These are phyloP conservation scores for Lumbricus terrestris DNA, from an alignment of 2,888 invertebrate genomes.

Conservation along the genomic window DNA sequence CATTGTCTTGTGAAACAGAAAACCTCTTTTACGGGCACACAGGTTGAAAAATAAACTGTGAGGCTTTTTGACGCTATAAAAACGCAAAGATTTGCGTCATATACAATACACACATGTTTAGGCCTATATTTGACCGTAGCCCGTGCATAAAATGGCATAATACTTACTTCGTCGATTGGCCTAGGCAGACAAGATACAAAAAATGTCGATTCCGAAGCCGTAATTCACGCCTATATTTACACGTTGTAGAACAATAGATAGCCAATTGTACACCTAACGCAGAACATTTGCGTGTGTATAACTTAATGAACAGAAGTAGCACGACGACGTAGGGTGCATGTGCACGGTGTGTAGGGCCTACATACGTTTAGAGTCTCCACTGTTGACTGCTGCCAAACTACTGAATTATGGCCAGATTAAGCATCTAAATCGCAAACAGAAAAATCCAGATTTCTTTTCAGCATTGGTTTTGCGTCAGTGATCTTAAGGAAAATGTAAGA, in stretches of 20 bases:
- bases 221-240: not conserved
- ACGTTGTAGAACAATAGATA: not conserved
- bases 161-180: not conserved
- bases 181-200: not conserved
- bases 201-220: not conserved
- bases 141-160: not conserved
- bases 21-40: no score
- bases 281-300: not conserved
- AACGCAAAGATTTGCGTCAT: not conserved
- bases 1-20: no score
- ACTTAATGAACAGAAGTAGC: not conserved
- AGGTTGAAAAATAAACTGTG: not conserved
- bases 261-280: not conserved
- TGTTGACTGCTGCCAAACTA: not conserved
- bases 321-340: not conserved
- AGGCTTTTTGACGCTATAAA: not conserved
- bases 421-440: not conserved
- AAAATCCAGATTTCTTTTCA: not conserved
- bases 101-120: not conserved
- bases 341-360: no score
- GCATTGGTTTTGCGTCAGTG: not conserved
- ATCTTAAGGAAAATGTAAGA: not conserved
- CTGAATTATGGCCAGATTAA: not conserved
- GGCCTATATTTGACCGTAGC: no score
- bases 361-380: not conserved